Evolutionary conservation across 2,797 vertebrate species (phyloP), one percentile per base, ranked within the genome.

Genomic region (Aldrovandia affinis): DNA sequence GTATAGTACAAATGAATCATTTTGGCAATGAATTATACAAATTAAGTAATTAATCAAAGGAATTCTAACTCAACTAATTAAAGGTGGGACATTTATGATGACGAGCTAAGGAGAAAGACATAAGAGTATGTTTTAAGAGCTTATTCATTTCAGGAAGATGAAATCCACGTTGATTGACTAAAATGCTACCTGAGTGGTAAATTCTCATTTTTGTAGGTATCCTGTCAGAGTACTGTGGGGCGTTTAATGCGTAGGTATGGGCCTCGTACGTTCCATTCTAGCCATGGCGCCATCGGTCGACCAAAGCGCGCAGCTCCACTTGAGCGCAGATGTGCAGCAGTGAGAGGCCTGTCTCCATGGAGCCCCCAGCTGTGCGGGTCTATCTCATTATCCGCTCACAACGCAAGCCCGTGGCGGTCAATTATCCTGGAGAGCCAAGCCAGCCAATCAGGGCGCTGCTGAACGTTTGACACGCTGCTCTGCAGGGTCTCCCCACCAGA

Each of bases 341-440:
- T 91, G 88, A 87, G 89, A 90, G 15, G 89, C 86, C 89, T 91
- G 87, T 85, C 91, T 89, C 89, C 65, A 86, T 83, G 78, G 90
- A 89, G 57, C 84, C 73, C 84, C 91, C 93, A 90, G 93, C 91
- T 88, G 92, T 86, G 92, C 85, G 25, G 55, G 82, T 85, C 82
- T 89, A 90, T 92, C 93, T 90, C 87, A 28, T 93, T 93, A 88
- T 88, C 83, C 92, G 77, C 89, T 85, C 88, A 22, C 94, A 95
- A 95, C 92, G 95, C 95, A 94, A 95, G 82, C 33, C 28, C 82
- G 92, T 93, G 93, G 87, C 89, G 73, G 54, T 39, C 80, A 63
- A 77, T 65, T 77, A 47, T 20, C 63, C 84, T 22, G 65, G 30
- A 52, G 83, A 81, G 84, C 68, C 55, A 63, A 63, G 65, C 52